A percentile compares a stretch with the other conserved stretches of the same genome.
phyloP scores from a whole-genome alignment of 1,140 invertebrate genomes.

The Spodoptera litura region DNA sequence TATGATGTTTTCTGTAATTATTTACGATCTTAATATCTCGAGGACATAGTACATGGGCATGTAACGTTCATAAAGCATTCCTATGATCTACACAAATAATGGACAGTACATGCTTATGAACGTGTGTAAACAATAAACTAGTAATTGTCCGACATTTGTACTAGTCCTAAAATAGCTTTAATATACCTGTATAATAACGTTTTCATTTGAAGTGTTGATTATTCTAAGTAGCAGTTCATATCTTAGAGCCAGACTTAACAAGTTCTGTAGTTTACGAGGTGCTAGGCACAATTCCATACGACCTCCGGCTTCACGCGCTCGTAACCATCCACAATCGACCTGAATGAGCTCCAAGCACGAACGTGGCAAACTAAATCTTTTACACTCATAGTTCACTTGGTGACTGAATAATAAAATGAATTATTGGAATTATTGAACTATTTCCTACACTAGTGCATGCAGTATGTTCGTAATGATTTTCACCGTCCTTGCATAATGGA shows the following conservation, averaged over 20 bases:
- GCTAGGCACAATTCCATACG: slow-evolving; percentile 49
- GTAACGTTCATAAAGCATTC: slow-evolving; percentile 22
- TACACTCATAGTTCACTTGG: slow-evolving; percentile 41
- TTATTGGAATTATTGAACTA: slow-evolving; percentile 49
- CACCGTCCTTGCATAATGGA: slow-evolving; percentile 59
- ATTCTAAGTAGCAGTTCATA: slow-evolving; percentile 7
- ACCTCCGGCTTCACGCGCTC: slow-evolving; percentile 36
- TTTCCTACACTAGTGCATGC: slow-evolving; percentile 52
- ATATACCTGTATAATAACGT: neutral
- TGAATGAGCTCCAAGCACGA: slow-evolving; percentile 58
- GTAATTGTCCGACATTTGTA: neutral
- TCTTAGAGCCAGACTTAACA: slow-evolving; percentile 46
- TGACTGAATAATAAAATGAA: slow-evolving; percentile 47
- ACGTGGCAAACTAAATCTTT: slow-evolving; percentile 48
- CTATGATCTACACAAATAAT: slow-evolving; percentile 16
- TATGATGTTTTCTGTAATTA: slow-evolving; percentile 70
- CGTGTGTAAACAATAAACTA: neutral
- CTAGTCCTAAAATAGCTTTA: too few species aligned
- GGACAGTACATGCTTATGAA: neutral
- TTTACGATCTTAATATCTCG: slow-evolving; percentile 63
- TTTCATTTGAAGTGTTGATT: slow-evolving; percentile 8
- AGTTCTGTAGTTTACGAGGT: slow-evolving; percentile 58
- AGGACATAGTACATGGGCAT: slow-evolving; percentile 48
- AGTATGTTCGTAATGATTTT: slow-evolving; percentile 55
- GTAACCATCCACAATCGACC: slow-evolving; percentile 39